Conservation (phyloP, 2,797 vertebrate genomes). For the Iguana delicatissima region DNA sequence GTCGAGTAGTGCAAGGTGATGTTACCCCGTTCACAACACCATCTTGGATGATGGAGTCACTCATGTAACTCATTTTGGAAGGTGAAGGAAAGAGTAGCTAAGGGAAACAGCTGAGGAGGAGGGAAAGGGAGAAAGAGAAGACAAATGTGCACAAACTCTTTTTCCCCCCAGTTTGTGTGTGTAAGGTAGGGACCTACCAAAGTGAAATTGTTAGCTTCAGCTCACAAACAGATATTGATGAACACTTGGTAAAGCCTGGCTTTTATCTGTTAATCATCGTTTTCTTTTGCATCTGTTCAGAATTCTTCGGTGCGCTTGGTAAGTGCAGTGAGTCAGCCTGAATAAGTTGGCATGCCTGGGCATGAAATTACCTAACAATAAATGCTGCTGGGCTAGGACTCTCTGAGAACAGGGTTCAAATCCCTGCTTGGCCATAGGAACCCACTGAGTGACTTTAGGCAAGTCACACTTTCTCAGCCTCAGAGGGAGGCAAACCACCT, state of each 20-base stretch:
- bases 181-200: not conserved
- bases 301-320: not conserved
- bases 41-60: not conserved
- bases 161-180: no score
- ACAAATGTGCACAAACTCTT: not conserved
- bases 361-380: not conserved
- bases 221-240: not conserved
- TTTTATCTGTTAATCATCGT: not conserved
- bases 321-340: not conserved
- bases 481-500: no score
- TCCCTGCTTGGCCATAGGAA: no score
- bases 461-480: no score
- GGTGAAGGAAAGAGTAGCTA: not conserved
- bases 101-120: not conserved
- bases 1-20: not conserved
- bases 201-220: not conserved
- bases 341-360: not conserved
- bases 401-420: no score
- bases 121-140: not conserved
- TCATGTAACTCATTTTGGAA: not conserved
- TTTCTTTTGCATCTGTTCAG: not conserved
- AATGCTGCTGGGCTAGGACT: not conserved
- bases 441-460: no score
- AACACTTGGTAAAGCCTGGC: not conserved
- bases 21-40: not conserved